These are phyloP conservation scores for Pachyrhynchus sulphureomaculatus DNA, from an alignment of 1,140 invertebrate genomes.

Conservation along the genomic window DNA sequence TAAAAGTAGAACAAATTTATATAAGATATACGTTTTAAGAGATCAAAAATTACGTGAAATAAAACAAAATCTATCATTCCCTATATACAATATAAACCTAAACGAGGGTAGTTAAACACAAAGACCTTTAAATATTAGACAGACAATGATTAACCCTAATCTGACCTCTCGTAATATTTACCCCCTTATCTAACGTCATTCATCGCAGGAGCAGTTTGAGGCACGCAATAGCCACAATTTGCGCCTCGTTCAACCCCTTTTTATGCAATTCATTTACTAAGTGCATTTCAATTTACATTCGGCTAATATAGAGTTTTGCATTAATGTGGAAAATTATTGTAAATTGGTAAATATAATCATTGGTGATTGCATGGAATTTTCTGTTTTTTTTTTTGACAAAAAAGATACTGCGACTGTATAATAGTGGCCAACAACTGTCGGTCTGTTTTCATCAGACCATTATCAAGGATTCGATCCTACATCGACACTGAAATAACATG, in stretches of 20 bases:
- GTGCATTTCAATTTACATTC: constrained; percentile 13
- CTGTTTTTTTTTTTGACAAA: no score
- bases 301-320: no score
- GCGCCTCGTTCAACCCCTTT: constrained; percentile 7
- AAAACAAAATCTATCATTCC: constrained; percentile 22
- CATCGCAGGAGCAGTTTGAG: constrained; percentile 1
- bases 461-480: no score
- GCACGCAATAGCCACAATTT: constrained; percentile 10
- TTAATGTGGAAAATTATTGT: no score
- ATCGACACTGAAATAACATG: no score
- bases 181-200: constrained; percentile 19
- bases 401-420: no score
- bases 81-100: constrained; percentile 1
- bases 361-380: no score
- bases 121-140: constrained; percentile 3
- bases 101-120: background rate
- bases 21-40: no score
- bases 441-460: no score
- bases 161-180: constrained; percentile 26
- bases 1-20: no score
- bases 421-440: no score
- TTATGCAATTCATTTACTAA: constrained; percentile 31
- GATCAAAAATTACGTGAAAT: background rate
- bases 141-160: constrained; percentile 23
- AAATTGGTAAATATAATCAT: no score